Evolutionary conservation across 2,113 vertebrate genomes (phyloP).

Genomic region (Chelonoidis abingdonii): DNA sequence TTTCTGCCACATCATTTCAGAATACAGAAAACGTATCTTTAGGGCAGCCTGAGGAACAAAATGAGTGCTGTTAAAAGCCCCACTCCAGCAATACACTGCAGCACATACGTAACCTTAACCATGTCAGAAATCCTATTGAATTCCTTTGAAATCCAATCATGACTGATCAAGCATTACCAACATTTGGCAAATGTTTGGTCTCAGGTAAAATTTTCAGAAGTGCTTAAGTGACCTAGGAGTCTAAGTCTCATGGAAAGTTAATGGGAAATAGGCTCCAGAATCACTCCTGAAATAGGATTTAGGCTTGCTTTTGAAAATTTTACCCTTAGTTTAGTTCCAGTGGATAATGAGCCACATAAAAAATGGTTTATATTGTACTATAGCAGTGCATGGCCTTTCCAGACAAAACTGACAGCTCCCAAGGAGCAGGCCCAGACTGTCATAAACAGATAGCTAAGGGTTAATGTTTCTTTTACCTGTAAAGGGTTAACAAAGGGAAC

Average conservation of each 20-base stretch:
- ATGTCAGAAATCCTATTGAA: conserved; percentile 35
- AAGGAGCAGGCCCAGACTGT: no score
- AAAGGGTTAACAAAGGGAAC: no score
- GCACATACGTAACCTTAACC: conserved; percentile 13
- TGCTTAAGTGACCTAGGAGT: not conserved
- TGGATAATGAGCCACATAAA: no score
- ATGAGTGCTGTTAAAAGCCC: conserved; percentile 58
- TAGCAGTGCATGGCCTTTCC: no score
- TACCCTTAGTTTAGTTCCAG: no score
- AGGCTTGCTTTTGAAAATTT: no score
- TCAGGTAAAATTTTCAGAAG: conserved; percentile 3
- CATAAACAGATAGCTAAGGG: no score
- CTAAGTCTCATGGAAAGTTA: not conserved
- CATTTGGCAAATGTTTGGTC: not conserved
- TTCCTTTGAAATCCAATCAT: conserved; percentile 10
- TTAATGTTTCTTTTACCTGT: no score
- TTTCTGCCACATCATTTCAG: conserved; percentile 76
- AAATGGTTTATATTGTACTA: no score
- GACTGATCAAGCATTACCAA: conserved; percentile 45
- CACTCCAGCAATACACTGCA: conserved; percentile 28
- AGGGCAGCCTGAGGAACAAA: conserved; percentile 55
- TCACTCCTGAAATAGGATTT: no score
- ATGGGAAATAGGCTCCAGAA: no score
- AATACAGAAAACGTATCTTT: conserved; percentile 71
- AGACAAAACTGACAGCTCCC: no score